Evolutionary conservation across 1,140 invertebrate species (phyloP), one percentile per base, ranked within the genome.

Genomic region (Anadara kagoshimensis): DNA sequence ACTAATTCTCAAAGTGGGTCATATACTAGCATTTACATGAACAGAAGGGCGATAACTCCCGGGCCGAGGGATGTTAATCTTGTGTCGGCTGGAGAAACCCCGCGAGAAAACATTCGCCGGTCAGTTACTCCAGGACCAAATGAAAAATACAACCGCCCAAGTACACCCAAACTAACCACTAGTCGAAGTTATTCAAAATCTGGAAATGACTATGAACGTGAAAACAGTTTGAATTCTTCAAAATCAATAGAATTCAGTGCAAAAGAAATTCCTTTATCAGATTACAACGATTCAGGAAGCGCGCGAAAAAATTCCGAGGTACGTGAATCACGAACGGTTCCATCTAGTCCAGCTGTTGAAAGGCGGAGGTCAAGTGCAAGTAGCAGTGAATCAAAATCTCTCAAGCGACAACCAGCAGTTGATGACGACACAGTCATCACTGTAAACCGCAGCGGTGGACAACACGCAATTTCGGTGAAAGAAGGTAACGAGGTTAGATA

Each of bases 111-210:
- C 20, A 49, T 64, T 18, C 47, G 62, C 36, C 65, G 79, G 41
- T 78, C 83, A 57, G 62, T 63, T 16, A 83, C 83, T 16, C 83
- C 84, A 14, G 82, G 79, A 24, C 81, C 82, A 7, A 63, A 47
- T 63, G 56, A 65, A 7, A 18, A 44, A 45, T 20, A 62, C 16
- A 29, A 53, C 51, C 53, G 26, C n/a, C 49, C 49, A 29, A 63
- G 58, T 16, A 59, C 24, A 1, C 18, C 14, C 1, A 29, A 24
- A 20, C 1, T 49, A 45, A 62, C 20, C 0, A 63, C 22, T 24
- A 58, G 45, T 20, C 67, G 69, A 20, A 66, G 76, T 12, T 73
- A 75, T 11, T 70, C 66, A 11, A 80, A 78, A 22, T 80, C 81
- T 22, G 81, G 75, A 2, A 36, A 36, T 36, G 29, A 36, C 29